Evolutionary conservation across 64 coral and sea anemone genomes (phyloP), one percentile per base, ranked within the genome.

Genomic region (Porites australiensis): DNA sequence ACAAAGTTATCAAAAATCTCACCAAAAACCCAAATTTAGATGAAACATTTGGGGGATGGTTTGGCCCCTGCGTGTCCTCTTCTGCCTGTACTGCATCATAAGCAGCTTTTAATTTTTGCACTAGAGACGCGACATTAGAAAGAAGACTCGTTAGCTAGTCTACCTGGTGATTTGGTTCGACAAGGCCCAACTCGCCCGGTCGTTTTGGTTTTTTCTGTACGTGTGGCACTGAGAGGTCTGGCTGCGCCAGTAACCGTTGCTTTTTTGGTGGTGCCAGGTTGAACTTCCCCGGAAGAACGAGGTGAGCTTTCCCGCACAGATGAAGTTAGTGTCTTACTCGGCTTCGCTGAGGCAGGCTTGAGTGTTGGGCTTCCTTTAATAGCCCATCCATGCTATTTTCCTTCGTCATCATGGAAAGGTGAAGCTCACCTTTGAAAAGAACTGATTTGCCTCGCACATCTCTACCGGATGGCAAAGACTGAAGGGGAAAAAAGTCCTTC

Each of bases 41-140:
- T n/a, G n/a, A n/a, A n/a, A n/a, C n/a, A n/a, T n/a, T n/a, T n/a
- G n/a, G n/a, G n/a, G n/a, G n/a, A n/a, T n/a, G n/a, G n/a, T n/a
- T n/a, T n/a, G n/a, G n/a, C n/a, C n/a, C n/a, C n/a, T n/a, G n/a
- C n/a, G n/a, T n/a, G 10, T 77, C 18, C 57, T 90, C 76, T 19
- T 54, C 74, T 70, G 9, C 20, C 60, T 62, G 5, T 44, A 64
- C 79, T 59, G 79, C 79, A 62, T 92, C 90, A 46, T 92, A 85
- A 44, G 90, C 52, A 43, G 66, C 61, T 85, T 92, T 92, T 43
- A 92, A 44, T 60, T 74, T 16, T 18, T 92, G 1, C 74, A 86
- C 65, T 64, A 83, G 78, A 58, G 89, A 3, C 2, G 66, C 78
- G 82, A 91, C 64, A 69, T 47, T 58, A 51, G 55, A 59, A 10